These are phyloP conservation scores for Drosophila kurseongensis DNA, from an alignment of 1,140 invertebrate species.

Conservation along the genomic window DNA sequence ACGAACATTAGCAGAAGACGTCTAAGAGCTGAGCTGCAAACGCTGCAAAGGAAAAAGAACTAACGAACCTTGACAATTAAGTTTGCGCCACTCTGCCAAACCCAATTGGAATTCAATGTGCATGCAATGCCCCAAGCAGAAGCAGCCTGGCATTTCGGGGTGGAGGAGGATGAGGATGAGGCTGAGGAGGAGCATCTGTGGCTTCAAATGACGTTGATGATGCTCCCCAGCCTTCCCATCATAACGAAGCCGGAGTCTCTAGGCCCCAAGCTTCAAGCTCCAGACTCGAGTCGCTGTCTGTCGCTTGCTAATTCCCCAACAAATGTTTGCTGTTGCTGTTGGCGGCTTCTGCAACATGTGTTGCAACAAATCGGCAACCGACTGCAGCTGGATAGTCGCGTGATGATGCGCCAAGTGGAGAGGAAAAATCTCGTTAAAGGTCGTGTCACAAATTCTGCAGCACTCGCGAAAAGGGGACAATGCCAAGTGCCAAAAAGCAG, in stretches of 20 bases:
- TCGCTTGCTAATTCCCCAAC: conserved; percentile 73
- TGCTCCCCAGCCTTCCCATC: conserved; percentile 48
- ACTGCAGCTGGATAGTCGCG: conserved; percentile 69
- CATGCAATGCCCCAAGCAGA: conserved; percentile 66
- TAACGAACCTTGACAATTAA: conserved; percentile 82
- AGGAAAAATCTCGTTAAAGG: conserved; percentile 80
- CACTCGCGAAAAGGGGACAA: conserved; percentile 52
- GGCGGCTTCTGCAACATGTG: conserved; percentile 62
- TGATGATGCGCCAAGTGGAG: conserved; percentile 75
- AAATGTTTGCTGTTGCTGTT: conserved; percentile 69
- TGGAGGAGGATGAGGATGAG: conserved; percentile 17
- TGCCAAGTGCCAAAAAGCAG: conserved; percentile 57
- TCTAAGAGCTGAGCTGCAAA: conserved; percentile 14
- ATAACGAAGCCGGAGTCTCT: conserved; percentile 61
- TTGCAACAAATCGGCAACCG: conserved; percentile 69
- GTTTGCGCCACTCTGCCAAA: conserved; percentile 79
- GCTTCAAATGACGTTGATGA: conserved; percentile 65
- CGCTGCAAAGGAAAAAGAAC: conserved; percentile 62
- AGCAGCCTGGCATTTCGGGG: conserved; percentile 30
- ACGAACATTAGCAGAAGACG: conserved; percentile 72
- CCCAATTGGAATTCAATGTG: conserved; percentile 81
- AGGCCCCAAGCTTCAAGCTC: background rate
- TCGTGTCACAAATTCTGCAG: conserved; percentile 73
- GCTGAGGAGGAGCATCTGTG: conserved; percentile 45
- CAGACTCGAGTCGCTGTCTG: conserved; percentile 31